Conservation (phyloP, 2,797 vertebrate species). For the Micromesistius poutassou region DNA sequence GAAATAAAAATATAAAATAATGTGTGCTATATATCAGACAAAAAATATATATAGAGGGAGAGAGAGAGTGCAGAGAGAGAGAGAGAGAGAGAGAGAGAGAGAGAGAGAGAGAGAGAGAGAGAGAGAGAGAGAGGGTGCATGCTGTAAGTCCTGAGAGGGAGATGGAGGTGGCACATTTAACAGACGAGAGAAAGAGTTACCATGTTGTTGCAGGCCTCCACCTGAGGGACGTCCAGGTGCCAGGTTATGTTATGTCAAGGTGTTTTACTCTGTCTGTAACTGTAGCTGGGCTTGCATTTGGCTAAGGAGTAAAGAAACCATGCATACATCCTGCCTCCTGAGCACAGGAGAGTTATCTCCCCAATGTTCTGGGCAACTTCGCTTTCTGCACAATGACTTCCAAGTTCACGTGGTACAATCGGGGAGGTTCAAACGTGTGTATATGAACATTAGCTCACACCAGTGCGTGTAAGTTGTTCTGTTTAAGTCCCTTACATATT, state of each 20-base stretch:
- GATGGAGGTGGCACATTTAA: slow-evolving; percentile 1
- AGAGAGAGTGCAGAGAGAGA: too few species aligned
- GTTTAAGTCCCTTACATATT: slow-evolving; percentile 11
- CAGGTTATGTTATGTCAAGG: background rate
- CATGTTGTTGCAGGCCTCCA: background rate
- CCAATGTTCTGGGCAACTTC: background rate
- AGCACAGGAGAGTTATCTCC: too few species aligned
- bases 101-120: background rate
- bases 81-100: background rate
- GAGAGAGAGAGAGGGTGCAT: background rate
- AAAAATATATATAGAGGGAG: background rate
- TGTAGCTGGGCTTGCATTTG: background rate
- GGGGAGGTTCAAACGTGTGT: background rate
- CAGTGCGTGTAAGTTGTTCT: background rate
- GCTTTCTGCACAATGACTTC: background rate
- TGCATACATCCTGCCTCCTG: background rate
- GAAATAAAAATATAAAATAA: background rate
- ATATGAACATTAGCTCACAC: background rate
- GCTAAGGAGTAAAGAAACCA: background rate
- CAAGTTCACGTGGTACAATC: background rate
- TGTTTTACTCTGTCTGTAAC: background rate
- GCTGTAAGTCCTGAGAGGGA: background rate
- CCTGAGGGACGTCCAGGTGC: background rate
- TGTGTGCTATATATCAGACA: background rate
- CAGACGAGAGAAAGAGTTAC: background rate